phyloP scores from a whole-genome alignment of 2,888 invertebrate species.

The Aporophyla lueneburgensis region DNA sequence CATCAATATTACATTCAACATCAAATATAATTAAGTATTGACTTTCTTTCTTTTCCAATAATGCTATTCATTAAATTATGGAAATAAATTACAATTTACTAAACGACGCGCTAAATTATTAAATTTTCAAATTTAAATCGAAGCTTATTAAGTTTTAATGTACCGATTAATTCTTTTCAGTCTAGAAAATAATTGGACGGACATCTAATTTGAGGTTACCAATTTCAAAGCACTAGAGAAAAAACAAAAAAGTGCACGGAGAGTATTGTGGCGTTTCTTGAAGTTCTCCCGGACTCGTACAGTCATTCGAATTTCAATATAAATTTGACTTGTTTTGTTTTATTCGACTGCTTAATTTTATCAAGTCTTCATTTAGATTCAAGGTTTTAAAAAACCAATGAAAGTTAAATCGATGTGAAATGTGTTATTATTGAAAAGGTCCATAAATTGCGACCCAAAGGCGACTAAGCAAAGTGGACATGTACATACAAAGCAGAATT shows the following conservation, averaged over 20 bases:
- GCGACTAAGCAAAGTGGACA: constrained; percentile 5
- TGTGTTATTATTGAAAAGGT: not conserved
- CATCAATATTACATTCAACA: constrained; percentile 1
- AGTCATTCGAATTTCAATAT: not conserved
- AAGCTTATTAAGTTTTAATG: constrained; percentile 27
- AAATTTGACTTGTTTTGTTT: not conserved
- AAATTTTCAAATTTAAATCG: constrained; percentile 19
- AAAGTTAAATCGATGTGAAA: not conserved
- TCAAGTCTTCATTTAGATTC: not conserved
- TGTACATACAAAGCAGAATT: constrained; percentile 12
- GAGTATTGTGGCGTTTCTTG: not conserved
- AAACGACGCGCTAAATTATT: constrained; percentile 12
- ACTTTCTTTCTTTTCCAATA: constrained; percentile 18
- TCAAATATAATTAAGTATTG: constrained; percentile 29
- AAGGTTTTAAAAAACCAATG: not conserved
- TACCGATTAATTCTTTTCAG: constrained; percentile 43
- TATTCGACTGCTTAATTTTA: not conserved
- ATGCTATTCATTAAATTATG: constrained; percentile 30
- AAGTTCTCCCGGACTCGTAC: not conserved
- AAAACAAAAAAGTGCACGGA: not conserved
- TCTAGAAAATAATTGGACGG: constrained; percentile 65
- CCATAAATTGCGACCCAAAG: not conserved
- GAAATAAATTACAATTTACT: constrained; percentile 34
- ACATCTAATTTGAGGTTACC: constrained; percentile 40
- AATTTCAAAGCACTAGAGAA: constrained; percentile 17